phyloP scores from a whole-genome alignment of 2,113 vertebrate species.

The Coreoperca whiteheadi region DNA sequence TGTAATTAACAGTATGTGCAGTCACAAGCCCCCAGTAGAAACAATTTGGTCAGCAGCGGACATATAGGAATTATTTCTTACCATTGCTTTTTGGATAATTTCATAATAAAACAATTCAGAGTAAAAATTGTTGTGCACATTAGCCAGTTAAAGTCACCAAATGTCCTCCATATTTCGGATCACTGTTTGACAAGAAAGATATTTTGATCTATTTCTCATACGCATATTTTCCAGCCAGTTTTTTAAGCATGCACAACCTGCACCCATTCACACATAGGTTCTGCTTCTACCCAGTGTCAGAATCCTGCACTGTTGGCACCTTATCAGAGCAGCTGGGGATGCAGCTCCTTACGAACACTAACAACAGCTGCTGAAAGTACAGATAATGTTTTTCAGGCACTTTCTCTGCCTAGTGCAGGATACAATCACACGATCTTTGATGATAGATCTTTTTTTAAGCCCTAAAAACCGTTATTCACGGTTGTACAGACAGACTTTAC shows the following conservation, averaged over 20 bases:
- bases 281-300: constrained; percentile 8
- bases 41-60: neutral
- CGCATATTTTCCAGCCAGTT: neutral
- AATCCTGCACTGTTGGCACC: neutral
- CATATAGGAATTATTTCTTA: neutral
- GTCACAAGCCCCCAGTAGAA: neutral
- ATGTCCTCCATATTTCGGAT: neutral
- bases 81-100: neutral
- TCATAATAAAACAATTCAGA: neutral
- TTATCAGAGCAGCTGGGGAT: constrained; percentile 4
- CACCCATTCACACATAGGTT: constrained; percentile 3
- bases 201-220: neutral
- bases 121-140: neutral
- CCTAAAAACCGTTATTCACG: neutral
- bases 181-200: neutral
- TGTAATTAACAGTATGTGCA: neutral
- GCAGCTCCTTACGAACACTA: neutral
- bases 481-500: neutral
- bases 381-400: neutral
- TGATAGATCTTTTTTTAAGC: neutral
- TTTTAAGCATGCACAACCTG: constrained; percentile 8
- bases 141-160: neutral
- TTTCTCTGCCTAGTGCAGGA: neutral
- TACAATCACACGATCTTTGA: neutral
- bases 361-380: constrained; percentile 14